Evolutionary conservation across 2,888 invertebrate species (phyloP), one percentile per base, ranked within the genome.

Genomic region (Tricholauxania praeusta): DNA sequence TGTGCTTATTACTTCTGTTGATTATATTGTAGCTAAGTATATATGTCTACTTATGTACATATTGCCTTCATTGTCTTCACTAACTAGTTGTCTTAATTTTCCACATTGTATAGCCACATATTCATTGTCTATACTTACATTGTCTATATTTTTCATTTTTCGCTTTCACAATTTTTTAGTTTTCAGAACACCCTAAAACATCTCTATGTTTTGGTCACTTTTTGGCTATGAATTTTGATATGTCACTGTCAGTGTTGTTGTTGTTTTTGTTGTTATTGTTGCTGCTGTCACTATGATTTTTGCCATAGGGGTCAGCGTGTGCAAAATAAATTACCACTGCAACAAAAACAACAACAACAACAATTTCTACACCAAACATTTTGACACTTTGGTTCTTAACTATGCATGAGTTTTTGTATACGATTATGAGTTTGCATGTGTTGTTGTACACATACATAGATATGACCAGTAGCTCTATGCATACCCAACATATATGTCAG

Each of bases 401-500:
- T 53, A 39, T 53, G 53, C 53, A 55, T 53, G 39, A 10, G 8
- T 8, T 19, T 17, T 53, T n/a, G 53, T 53, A n/a, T 7, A 39
- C 10, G 53, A 17, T 12, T n/a, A 19, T 53, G n/a, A 19, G 53
- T 1, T 7, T 53, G 53, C 14, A 53, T 53, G 53, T 39, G 39
- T 53, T 53, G 15, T 17, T 19, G 48, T 39, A 15, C 10, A 48
- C 47, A 62, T 28, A 39, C n/a, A n/a, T n/a, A n/a, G 48, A 6
- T 19, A 19, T 19, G 22, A 17, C 14, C 64, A 39, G 49, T 51
- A 64, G 47, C 64, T 51, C 19, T 12, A n/a, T 19, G 78, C 78
- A 82, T 82, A 48, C 17, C 64, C 47, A 83, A 82, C 85, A 83
- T 84, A 84, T 83, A 81, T 84, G 84, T 83, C 84, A 84, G 82